phyloP scores from a whole-genome alignment of 1,140 invertebrate genomes.

The Stegodyphus mimosarum region DNA sequence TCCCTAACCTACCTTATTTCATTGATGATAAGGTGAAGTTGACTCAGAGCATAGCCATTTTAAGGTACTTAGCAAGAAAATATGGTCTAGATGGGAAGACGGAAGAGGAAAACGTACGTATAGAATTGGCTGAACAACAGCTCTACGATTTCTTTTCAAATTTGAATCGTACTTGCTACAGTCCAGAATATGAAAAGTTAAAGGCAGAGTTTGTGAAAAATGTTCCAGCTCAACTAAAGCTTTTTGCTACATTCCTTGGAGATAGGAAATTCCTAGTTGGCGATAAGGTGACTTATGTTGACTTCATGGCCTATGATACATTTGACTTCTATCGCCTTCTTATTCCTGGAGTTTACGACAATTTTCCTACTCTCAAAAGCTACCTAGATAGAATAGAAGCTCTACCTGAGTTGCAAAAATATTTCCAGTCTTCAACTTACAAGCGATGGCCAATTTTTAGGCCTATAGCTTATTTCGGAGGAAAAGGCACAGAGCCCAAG shows the following conservation, averaged over 20 bases:
- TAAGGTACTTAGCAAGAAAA: conserved; percentile 70
- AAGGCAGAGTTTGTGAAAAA: conserved; percentile 63
- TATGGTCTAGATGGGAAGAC: conserved; percentile 65
- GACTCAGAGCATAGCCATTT: conserved; percentile 71
- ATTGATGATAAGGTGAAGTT: conserved; percentile 64
- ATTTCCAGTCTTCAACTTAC: conserved; percentile 67
- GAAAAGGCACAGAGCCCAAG: conserved; percentile 44
- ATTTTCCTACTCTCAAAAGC: conserved; percentile 68
- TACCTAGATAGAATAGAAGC: conserved; percentile 68
- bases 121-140: conserved; percentile 70
- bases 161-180: conserved; percentile 65
- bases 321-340: conserved; percentile 69
- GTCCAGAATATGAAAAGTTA: conserved; percentile 62
- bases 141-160: conserved; percentile 69
- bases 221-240: conserved; percentile 66
- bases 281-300: conserved; percentile 70
- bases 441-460: conserved; percentile 67
- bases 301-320: conserved; percentile 72
- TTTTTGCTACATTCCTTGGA: conserved; percentile 69
- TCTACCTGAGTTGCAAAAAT: conserved; percentile 67
- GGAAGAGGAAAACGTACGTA: conserved; percentile 68
- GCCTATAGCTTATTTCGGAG: conserved; percentile 67
- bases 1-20: conserved; percentile 66
- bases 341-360: conserved; percentile 67
- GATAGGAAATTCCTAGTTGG: conserved; percentile 69